Percentiles rank a stretch among this genome's conserved stretches.
phyloP scores from a whole-genome alignment of 2,113 vertebrate species.

The Shinisaurus crocodilurus region DNA sequence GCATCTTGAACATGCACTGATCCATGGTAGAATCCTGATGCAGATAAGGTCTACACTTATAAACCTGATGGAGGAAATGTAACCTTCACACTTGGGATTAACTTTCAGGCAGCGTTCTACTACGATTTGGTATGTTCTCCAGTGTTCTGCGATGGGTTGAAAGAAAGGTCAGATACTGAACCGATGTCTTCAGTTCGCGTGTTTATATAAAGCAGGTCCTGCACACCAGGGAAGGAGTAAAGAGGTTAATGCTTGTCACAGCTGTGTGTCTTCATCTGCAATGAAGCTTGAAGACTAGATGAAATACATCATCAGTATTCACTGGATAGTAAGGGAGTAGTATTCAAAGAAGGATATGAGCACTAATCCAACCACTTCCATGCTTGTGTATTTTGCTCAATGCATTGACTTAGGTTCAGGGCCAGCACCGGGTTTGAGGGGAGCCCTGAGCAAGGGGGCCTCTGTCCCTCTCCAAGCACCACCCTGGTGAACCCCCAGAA shows the following conservation, averaged over 20 bases:
- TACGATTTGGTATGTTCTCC: not conserved
- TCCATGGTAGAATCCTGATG: not conserved
- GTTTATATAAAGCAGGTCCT: conserved; percentile 30
- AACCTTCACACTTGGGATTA: not conserved
- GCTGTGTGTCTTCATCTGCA: conserved; percentile 30
- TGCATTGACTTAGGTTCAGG: conserved; percentile 27
- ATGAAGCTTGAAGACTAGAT: not conserved
- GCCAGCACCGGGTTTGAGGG: not conserved
- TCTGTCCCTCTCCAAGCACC: too few relatives aligned
- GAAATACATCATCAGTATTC: not conserved
- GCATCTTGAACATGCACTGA: not conserved
- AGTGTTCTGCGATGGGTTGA: not conserved
- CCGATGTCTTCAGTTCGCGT: not conserved
- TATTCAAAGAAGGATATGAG: not conserved
- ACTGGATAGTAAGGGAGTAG: not conserved
- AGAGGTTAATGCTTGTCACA: conserved; percentile 32
- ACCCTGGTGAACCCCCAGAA: too few relatives aligned
- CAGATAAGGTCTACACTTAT: not conserved
- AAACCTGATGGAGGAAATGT: not conserved
- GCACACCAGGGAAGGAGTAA: conserved; percentile 12
- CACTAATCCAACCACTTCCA: conserved; percentile 1
- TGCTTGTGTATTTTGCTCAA: conserved; percentile 1
- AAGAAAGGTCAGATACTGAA: conserved; percentile 3
- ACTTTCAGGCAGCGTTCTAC: too few relatives aligned
- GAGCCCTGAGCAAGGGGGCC: too few relatives aligned